Evolutionary conservation across 92 coral and sea anemone genomes (phyloP), one percentile per base, ranked within the genome.

Genomic region (Epizoanthus scotinus): DNA sequence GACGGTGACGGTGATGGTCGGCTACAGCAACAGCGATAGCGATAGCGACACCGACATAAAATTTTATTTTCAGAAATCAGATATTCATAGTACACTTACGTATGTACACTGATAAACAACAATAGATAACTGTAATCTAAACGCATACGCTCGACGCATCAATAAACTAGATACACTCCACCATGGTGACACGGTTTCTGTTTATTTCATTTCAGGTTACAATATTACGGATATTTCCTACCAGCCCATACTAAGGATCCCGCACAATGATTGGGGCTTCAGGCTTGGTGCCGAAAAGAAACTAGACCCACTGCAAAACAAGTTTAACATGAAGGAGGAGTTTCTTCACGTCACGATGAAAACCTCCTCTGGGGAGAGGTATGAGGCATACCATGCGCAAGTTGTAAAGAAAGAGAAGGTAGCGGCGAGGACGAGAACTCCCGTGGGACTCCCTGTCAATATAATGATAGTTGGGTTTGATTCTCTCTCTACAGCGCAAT

Each of bases 391-490:
- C 79, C 98, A 95, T 77, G 98, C 98, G 27, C 92, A 95, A 68
- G 92, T 89, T 59, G 82, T 89, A 2, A 82, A 91, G 67, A 95
- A 86, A 71, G 78, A 82, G 25, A 87, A 89, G 24, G 96, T 89
- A 55, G 49, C 86, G 22, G 59, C 84, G 25, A 67, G 59, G 20
- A 54, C 68, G 38, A 61, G 66, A 49, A 71, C 38, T 12, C 29
- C 21, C 72, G 44, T 73, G 47, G 98, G 98, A 0, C 86, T 95
- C 50, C 93, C 93, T 56, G 73, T 91, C 20, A 94, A 89, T 63
- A 92, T 94, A 14, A 77, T 95, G 73, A 87, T 93, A 52, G 82
- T 95, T 20, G 98, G 98, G n/a, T 83, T 95, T 52, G 98, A 95
- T 50, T 95, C 98, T 6, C 81, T 75, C 21, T 75, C 81, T 14